Conservation (phyloP, 2,113 vertebrate species). For the Tursiops truncatus region DNA sequence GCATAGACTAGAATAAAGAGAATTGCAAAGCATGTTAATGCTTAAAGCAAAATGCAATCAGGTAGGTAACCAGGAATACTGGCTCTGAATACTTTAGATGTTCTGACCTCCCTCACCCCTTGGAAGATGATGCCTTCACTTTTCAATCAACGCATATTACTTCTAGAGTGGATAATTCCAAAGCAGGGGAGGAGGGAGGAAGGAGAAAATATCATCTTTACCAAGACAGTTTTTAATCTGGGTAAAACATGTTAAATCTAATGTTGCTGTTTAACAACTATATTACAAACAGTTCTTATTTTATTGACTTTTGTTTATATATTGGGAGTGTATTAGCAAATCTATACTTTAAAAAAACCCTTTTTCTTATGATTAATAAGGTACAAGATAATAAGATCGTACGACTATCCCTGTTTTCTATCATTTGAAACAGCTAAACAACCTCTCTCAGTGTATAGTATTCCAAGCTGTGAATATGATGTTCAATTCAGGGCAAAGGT, state of each 20-base stretch:
- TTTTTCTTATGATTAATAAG: neutral
- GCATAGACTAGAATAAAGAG: constrained; percentile 82
- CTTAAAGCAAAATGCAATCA: neutral
- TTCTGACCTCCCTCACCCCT: neutral
- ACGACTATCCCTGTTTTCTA: neutral
- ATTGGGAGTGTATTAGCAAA: neutral
- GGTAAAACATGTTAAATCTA: constrained; percentile 12
- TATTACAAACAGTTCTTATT: constrained; percentile 43
- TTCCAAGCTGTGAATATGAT: neutral
- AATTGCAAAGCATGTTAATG: constrained; percentile 41
- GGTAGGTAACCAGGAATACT: neutral
- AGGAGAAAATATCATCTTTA: neutral
- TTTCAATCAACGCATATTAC: neutral
- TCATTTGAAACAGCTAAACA: neutral
- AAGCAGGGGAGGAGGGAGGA: neutral
- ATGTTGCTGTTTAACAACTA: neutral
- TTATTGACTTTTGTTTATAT: neutral
- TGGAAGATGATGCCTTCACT: neutral
- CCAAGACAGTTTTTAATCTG: neutral
- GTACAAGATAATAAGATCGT: neutral
- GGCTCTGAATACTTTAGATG: neutral
- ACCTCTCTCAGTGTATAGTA: neutral
- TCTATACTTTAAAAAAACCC: neutral
- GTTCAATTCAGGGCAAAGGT: constrained; percentile 27
- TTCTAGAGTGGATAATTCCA: neutral